Base-by-base conservation (phyloP, 2,797 vertebrate species). In the Artibeus lituratus region DNA sequence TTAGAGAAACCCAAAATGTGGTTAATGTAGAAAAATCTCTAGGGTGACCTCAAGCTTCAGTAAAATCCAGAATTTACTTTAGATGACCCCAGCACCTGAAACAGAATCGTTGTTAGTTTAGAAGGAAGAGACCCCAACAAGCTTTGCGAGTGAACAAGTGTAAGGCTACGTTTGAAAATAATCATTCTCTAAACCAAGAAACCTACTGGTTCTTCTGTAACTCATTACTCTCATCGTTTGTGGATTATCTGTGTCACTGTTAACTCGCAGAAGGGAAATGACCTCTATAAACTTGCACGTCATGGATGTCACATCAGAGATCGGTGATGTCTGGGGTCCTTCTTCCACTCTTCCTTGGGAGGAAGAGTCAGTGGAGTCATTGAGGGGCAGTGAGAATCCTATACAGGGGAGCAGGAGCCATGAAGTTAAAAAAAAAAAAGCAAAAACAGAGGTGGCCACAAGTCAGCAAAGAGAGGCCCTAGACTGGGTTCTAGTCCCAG, bases 1-100 rank as follows among this genome's bases (percentile, higher is more conserved):
- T 84, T 62, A 96, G 55, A 80, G 18, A 78, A 91, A 90, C 14
- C 44, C 74, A 85, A 92, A 95, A 83, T 55, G 15, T 78, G 89
- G 86, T 90, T 93, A 82, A 80, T 35, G 42, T 69, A 91, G 67
- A 95, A 90, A 93, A 73, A 59, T 76, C 57, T 77, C 77, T 29
- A 83, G 10, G 5, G n/a, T 80, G 69, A 90, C 10, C 55, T 94
- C 81, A 88, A 88, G 91, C 12, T 62, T 90, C 12, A 83, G 49
- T 69, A 35, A 88, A 94, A 86, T 83, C 42, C 62, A 74, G 69
- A 95, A 73, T 73, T 92, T 53, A 82, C 7, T 72, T 92, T 67
- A 18, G 51, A 94, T 53, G 73, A 69, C 15, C 22, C 26, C 12
- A 62, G n/a, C 47, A 70, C 14, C 29, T 67, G 53, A 39, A 86